Evolutionary conservation across 2,797 vertebrate species (phyloP), one percentile per base, ranked within the genome.

Genomic region (Ctenochaetus hawaiiensis): DNA sequence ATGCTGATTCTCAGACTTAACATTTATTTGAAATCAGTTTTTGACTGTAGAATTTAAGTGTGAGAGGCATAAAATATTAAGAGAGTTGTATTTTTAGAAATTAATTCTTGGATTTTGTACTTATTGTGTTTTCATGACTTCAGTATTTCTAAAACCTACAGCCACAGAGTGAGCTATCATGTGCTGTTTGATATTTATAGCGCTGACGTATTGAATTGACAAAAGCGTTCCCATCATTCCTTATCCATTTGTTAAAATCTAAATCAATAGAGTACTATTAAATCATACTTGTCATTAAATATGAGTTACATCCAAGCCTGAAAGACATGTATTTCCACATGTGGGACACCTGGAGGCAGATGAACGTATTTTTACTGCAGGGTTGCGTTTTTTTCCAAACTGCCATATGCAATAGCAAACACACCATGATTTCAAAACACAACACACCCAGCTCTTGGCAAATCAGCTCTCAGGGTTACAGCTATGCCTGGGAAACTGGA

Each of bases 391-490:
- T 30, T 67, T 48, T 69, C 51, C 45, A 14, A 60, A 13, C 3
- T 43, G 20, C 39, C 51, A 56, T 44, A 70, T 49, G 26, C 45
- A 76, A 88, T 11, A 63, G 6, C 71, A 83, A 87, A 87, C 73
- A 85, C 45, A 5, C 1, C 41, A 49, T 0, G 0, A 63, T 82
- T 78, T 78, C 76, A 83, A 86, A 89, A 91, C 57, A 73, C 10
- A 72, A 57, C 84, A 89, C 87, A 30, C 89, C 90, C 83, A 81
- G 44, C 2, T 69, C 47, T 83, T 74, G 44, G 41, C 71, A 56
- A 75, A 87, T 73, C 43, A 60, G 37, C 52, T 39, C 11, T 51
- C 62, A 7, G 69, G 26, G 71, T 63, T 23, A 8, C 62, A 57
- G 61, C 44, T 69, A 51, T 53, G 56, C 45, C 44, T 65, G 72